Evolutionary conservation across 2,888 invertebrate species (phyloP).

Genomic region (Apomyelois bistriatella): DNA sequence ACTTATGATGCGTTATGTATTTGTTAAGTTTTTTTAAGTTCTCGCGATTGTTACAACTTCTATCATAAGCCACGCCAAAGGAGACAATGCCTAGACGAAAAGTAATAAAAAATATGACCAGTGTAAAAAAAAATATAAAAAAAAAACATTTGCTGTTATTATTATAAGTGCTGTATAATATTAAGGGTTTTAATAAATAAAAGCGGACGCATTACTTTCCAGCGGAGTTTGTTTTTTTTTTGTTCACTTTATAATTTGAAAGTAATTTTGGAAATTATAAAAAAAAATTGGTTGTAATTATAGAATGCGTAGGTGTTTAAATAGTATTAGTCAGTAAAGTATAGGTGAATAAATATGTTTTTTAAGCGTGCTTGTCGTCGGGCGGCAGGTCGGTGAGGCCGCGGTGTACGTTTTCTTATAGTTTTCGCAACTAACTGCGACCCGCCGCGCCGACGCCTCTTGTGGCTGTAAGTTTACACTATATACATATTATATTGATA

Average conservation of each 20-base stretch:
- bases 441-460: conserved; percentile 36
- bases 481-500: conserved; percentile 80
- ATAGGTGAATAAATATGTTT: conserved; percentile 45
- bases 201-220: conserved; percentile 16
- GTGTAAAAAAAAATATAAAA: conserved; percentile 62
- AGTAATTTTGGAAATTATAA: conserved; percentile 18
- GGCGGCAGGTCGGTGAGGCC: conserved; percentile 31
- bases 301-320: conserved; percentile 44
- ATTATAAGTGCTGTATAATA: conserved; percentile 17
- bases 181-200: conserved; percentile 10
- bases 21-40: conserved; percentile 73
- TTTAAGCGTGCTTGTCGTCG: conserved; percentile 55
- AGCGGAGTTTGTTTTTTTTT: conserved; percentile 19
- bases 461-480: conserved; percentile 77
- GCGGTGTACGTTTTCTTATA: conserved; percentile 42
- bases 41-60: conserved; percentile 33
- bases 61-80: conserved; percentile 71
- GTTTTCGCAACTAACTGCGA: conserved; percentile 3
- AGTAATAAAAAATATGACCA: conserved; percentile 43
- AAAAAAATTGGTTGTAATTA: conserved; percentile 63
- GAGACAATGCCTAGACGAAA: conserved; percentile 50
- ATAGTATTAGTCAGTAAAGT: conserved; percentile 35
- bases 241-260: conserved; percentile 15
- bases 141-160: conserved; percentile 57
- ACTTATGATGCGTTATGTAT: conserved; percentile 41